Conservation (phyloP, 1,140 invertebrate species). For the Homarus americanus region DNA sequence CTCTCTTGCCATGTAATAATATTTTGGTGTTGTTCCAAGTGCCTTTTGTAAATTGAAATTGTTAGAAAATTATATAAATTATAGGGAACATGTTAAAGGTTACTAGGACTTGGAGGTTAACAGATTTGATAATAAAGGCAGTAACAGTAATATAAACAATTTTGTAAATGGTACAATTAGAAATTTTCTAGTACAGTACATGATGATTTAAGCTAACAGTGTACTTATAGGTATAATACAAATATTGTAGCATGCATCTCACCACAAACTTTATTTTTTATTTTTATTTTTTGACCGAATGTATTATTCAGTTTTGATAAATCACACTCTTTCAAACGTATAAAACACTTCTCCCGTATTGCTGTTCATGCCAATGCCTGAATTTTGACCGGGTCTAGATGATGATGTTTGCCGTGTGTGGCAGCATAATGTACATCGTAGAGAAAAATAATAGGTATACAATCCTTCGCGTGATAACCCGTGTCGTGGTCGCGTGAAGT, state of each 20-base stretch:
- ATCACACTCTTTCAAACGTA: neutral
- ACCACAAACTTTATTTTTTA: neutral
- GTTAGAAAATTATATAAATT: conserved; percentile 44
- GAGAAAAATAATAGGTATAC: neutral
- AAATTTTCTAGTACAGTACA: conserved; percentile 14
- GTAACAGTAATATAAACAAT: conserved; percentile 23
- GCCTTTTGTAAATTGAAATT: conserved; percentile 56
- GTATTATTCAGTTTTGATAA: neutral
- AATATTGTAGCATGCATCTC: conserved; percentile 5
- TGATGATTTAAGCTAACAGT: conserved; percentile 6
- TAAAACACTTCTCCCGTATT: conserved; percentile 2
- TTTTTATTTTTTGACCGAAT: neutral
- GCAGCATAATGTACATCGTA: conserved; percentile 16
- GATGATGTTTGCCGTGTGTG: neutral
- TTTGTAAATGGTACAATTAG: conserved; percentile 34
- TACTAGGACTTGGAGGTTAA: conserved; percentile 52
- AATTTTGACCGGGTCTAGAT: conserved; percentile 24
- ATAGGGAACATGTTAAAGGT: conserved; percentile 21
- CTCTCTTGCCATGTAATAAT: conserved; percentile 39
- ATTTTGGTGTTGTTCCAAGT: conserved; percentile 60
- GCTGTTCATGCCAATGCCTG: conserved; percentile 17
- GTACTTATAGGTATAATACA: neutral
- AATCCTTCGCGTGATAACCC: neutral
- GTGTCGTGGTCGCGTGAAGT: neutral
- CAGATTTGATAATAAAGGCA: conserved; percentile 38